A percentile compares a stretch with the other conserved stretches of the same genome.
Conservation (phyloP, 2,797 vertebrate genomes). For the Ceyx erithaca region DNA sequence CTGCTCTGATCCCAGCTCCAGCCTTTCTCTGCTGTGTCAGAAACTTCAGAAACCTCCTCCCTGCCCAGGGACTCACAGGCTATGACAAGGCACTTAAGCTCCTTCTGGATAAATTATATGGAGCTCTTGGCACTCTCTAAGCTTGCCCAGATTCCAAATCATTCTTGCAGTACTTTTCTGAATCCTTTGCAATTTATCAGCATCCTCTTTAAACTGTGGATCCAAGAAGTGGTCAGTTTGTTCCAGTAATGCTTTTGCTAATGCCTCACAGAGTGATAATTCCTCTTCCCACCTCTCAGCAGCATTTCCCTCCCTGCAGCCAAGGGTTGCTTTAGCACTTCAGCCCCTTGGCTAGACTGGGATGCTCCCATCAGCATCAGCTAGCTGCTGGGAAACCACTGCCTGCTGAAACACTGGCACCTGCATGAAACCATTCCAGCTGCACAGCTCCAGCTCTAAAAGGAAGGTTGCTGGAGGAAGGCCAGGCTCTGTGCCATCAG, state of each 20-base stretch:
- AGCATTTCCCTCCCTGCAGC: neutral
- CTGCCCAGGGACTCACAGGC: neutral
- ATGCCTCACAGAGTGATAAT: neutral
- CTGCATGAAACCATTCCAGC: neutral
- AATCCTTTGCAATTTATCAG: slow-evolving; percentile 44
- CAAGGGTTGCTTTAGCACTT: slow-evolving; percentile 18
- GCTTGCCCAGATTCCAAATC: slow-evolving; percentile 32
- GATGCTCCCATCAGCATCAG: neutral
- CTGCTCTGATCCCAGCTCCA: neutral
- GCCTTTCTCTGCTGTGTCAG: neutral
- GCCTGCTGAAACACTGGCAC: neutral
- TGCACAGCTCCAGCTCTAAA: rapidly evolving
- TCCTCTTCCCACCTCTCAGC: neutral
- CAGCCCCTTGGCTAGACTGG: neutral
- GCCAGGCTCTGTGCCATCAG: neutral
- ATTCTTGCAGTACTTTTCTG: slow-evolving; percentile 6
- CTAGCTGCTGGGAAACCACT: neutral
- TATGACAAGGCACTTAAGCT: slow-evolving; percentile 26
- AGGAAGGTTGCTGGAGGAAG: rapidly evolving
- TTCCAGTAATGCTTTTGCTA: slow-evolving; percentile 44
- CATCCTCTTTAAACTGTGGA: neutral
- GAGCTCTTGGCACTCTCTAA: slow-evolving; percentile 21
- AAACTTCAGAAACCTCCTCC: slow-evolving; percentile 8
- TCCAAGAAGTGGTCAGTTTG: slow-evolving; percentile 25
- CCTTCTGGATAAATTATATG: slow-evolving; percentile 29